phyloP scores from a whole-genome alignment of 2,888 invertebrate species.

The Isotomurus palustris region DNA sequence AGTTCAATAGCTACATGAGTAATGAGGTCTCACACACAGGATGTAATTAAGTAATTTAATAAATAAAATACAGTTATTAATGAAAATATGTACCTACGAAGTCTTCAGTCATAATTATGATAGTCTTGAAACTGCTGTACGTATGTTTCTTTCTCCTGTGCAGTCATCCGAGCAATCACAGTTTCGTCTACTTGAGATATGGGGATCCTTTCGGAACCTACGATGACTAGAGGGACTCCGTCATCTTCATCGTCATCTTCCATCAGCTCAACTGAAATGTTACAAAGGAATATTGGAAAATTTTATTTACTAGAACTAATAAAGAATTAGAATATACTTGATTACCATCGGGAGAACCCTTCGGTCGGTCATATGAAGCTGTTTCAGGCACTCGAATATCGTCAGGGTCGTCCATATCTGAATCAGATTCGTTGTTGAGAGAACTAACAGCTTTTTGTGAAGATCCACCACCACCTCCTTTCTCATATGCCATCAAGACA shows the following conservation, averaged over 20 bases:
- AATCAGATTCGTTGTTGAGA: conserved; percentile 23
- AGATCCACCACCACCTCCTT: conserved; percentile 57
- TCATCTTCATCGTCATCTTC: conserved; percentile 70
- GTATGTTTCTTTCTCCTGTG: conserved; percentile 86
- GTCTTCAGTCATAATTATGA: conserved; percentile 55
- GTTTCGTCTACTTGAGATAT: conserved; percentile 80
- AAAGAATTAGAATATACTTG: conserved; percentile 7
- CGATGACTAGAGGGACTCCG: conserved; percentile 73
- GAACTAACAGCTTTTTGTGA: conserved; percentile 45
- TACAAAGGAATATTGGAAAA: no score
- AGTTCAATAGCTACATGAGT: no score
- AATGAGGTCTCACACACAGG: no score
- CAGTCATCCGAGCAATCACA: conserved; percentile 83
- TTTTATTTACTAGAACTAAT: conserved; percentile 1
- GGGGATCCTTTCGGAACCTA: conserved; percentile 72
- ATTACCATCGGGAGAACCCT: conserved; percentile 18
- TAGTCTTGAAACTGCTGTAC: conserved; percentile 91
- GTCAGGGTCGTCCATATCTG: conserved; percentile 11
- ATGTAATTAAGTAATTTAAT: no score
- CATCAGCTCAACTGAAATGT: conserved; percentile 55
- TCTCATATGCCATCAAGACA: conserved; percentile 81
- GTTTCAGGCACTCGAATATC: conserved; percentile 14
- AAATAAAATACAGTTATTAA: no score
- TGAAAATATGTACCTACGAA: no score
- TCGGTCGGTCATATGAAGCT: conserved; percentile 14